Percentiles rank a stretch among this genome's conserved stretches.
Conservation (phyloP, 2,113 vertebrate species). For the Alectura lathami region DNA sequence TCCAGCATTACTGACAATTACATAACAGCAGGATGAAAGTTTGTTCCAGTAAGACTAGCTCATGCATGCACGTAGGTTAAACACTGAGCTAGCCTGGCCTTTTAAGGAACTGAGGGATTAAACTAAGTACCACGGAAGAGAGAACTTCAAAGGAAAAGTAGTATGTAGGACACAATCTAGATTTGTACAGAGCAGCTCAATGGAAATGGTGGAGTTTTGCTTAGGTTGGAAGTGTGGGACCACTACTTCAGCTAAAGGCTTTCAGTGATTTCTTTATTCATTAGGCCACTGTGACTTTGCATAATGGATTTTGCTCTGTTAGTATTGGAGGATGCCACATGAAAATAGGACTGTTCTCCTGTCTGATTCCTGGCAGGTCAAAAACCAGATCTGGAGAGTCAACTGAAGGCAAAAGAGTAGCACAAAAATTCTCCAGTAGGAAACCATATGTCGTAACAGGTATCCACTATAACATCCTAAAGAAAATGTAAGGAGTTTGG, state of each 20-base stretch:
- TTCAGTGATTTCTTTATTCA: neutral
- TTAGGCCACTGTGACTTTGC: neutral
- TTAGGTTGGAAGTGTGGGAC: neutral
- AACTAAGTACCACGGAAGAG: neutral
- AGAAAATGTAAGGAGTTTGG: neutral
- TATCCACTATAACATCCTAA: neutral
- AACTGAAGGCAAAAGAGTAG: neutral
- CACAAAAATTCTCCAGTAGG: neutral
- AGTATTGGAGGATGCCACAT: neutral
- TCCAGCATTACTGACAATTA: slow-evolving; percentile 31
- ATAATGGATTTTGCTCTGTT: neutral
- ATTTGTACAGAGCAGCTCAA: neutral
- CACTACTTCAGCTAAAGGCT: neutral
- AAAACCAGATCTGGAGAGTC: neutral
- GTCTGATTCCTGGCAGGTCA: neutral
- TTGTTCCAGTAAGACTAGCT: neutral
- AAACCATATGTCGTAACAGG: neutral
- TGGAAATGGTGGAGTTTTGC: neutral
- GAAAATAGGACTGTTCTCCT: neutral
- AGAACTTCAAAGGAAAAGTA: neutral
- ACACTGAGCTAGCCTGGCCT: neutral
- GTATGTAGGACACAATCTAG: neutral
- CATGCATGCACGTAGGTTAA: neutral
- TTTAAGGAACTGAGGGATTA: neutral
- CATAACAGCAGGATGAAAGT: neutral